Base-by-base conservation (phyloP, 2,113 vertebrate species). In the Burhinus bistriatus region DNA sequence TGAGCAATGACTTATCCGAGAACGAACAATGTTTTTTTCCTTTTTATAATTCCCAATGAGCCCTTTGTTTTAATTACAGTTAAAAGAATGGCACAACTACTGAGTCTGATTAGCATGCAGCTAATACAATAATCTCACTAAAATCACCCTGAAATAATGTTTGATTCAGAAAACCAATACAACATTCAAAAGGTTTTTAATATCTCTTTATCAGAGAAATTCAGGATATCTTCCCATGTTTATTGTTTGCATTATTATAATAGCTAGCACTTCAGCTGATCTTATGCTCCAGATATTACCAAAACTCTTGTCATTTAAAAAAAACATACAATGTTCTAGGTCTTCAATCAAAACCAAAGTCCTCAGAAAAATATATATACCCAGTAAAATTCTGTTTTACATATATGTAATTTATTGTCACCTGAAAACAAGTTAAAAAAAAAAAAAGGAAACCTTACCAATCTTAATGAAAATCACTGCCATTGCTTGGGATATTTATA, bases 11-110 rank as follows among this genome's bases (percentile, higher is more conserved):
- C 71, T 93, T 80, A 57, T 16, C 45, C 9, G 36, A 62, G 66
- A 90, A 71, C 38, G 72, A 92, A 91, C 23, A 25, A 81, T 38
- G 68, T 19, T 8, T n/a, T 71, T n/a, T 77, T 51, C 32, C 42
- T 87, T 89, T 81, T 59, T n/a, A 2, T 62, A 89, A 87, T 40
- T 91, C 34, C 76, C 80, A 89, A 54, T 68, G 47, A 61, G 69
- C 82, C 72, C 61, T 94, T 87, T 96, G 90, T 96, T 94, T 83
- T 78, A 84, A 83, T 85, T 87, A 76, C 27, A 83, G 55, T 77
- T 90, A 88, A 93, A 93, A 90, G 54, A 88, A 90, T 32, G 64
- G 42, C 76, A 92, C 17, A 72, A 55, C 75, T 77, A 51, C 78
- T 25, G 38, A 73, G 38, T 70, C 25, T 3, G 79, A 92, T 73